A percentile compares a stretch with the other conserved stretches of the same genome.
Evolutionary conservation across 2,888 invertebrate genomes (phyloP).

Genomic region (Xylota segnis): DNA sequence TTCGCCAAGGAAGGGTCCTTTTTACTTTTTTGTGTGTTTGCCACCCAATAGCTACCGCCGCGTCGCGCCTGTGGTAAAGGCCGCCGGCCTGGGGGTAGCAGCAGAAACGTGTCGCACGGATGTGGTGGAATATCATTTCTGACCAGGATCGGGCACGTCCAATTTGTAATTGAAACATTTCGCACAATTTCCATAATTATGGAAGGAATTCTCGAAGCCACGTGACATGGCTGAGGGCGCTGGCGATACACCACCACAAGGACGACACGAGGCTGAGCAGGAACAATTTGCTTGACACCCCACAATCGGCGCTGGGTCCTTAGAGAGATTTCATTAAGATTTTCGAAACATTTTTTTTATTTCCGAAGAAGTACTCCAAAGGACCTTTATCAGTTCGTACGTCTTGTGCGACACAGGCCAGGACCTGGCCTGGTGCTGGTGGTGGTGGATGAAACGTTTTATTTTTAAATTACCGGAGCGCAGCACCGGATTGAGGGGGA

Average conservation of each 20-base stretch:
- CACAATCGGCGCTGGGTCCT: constrained; percentile 20
- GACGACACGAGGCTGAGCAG: not conserved
- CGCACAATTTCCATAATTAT: constrained; percentile 51
- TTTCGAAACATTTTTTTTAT: constrained; percentile 48
- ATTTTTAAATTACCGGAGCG: constrained; percentile 30
- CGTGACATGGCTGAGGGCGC: constrained; percentile 12
- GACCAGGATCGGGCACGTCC: constrained; percentile 47
- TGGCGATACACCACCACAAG: not conserved
- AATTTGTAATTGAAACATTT: constrained; percentile 64
- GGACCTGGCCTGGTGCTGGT: constrained; percentile 4
- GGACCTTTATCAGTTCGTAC: constrained; percentile 45
- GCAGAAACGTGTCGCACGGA: constrained; percentile 48
- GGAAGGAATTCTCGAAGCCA: constrained; percentile 4
- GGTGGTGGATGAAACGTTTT: constrained; percentile 34
- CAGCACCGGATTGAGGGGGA: not conserved
- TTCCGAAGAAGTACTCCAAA: constrained; percentile 11
- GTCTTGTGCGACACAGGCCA: not conserved
- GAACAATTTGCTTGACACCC: constrained; percentile 41
- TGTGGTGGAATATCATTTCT: constrained; percentile 32
- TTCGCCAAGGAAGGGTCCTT: not conserved
- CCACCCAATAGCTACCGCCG: not conserved
- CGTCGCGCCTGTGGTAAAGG: not conserved
- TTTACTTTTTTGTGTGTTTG: not conserved
- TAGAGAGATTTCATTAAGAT: constrained; percentile 62
- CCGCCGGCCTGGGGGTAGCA: not conserved